Evolutionary conservation across 2,797 vertebrate species (phyloP), one percentile per base, ranked within the genome.

Genomic region (Syngnathus acus): DNA sequence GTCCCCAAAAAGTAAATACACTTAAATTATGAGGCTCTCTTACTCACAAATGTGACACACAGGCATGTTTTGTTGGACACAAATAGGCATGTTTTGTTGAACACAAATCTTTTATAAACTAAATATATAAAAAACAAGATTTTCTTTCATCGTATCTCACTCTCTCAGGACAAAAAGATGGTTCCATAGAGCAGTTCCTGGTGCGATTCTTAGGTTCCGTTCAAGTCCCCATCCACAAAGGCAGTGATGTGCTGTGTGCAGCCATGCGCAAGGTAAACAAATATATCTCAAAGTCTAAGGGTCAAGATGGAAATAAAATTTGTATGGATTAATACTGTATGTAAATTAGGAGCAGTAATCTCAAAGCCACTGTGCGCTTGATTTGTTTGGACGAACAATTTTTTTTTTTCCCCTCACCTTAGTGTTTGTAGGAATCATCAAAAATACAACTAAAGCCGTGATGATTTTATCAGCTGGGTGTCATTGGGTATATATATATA

Each of bases 131-230:
- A 51, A 51, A n/a, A 3, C 19, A 19, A n/a, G 3, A n/a, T 8
- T 62, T 13, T 55, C 1, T 38, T 45, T 32, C 40, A 42, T n/a
- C 3, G 6, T 42, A 38, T 60, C 8, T 68, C 66, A 47, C 4
- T 57, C n/a, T 68, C 26, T 21, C 72, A 89, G 89, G 71, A 57
- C 80, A 76, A 16, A 85, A 78, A 66, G 81, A 82, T 45, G 83
- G 84, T 64, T 94, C 92, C 90, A 78, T 91, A 9, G 95, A 98
- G 9, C 84, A 88, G 67, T 98, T 98, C 74, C 84, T 92, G 5
- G 93, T 95, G 19, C 93, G 93, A 76, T 98, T 98, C 83, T 89
- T 98, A 76, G 96, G 96, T 74, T 98, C 96, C 0, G 96, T 98
- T 83, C 95, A 95, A 84, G 96, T 98, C 2, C 96, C 96, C 0